These are phyloP conservation scores for Mirza zaza DNA, from an alignment of 2,113 vertebrate genomes.

Conservation along the genomic window DNA sequence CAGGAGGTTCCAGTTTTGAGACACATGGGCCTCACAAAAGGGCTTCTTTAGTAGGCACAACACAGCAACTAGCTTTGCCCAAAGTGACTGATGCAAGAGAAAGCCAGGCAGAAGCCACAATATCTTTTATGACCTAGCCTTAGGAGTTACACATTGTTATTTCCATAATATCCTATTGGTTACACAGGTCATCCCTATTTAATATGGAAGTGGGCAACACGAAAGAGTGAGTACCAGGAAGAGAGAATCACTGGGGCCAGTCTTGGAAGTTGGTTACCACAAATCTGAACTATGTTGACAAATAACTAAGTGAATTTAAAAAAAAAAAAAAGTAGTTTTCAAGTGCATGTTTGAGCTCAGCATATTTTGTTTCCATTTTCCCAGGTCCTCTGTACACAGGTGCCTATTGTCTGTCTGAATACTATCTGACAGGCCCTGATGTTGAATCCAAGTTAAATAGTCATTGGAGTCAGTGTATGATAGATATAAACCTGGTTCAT, in stretches of 20 bases:
- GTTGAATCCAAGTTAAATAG: not conserved
- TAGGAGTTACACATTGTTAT: not conserved
- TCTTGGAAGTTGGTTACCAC: not conserved
- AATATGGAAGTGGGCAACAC: not conserved
- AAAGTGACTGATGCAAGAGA: not conserved
- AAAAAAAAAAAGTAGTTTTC: not conserved
- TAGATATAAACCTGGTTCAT: not conserved
- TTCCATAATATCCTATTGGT: not conserved
- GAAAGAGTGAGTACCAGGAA: not conserved
- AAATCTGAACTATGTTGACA: not conserved
- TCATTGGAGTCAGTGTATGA: not conserved
- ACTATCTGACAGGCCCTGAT: not conserved
- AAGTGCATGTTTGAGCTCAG: not conserved
- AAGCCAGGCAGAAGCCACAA: not conserved
- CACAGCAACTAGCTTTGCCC: not conserved
- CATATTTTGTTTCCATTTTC: conserved; percentile 16
- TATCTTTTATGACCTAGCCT: not conserved
- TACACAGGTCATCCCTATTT: not conserved
- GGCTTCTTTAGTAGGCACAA: not conserved
- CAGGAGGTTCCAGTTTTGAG: not conserved
- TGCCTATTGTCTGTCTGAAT: not conserved
- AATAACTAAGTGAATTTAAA: not conserved
- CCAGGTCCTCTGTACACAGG: not conserved
- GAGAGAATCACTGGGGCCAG: not conserved
- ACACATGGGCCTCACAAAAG: not conserved